These are phyloP conservation scores for Aplidium turbinatum DNA, from an alignment of 23 tunicate genomes.

Conservation along the genomic window DNA sequence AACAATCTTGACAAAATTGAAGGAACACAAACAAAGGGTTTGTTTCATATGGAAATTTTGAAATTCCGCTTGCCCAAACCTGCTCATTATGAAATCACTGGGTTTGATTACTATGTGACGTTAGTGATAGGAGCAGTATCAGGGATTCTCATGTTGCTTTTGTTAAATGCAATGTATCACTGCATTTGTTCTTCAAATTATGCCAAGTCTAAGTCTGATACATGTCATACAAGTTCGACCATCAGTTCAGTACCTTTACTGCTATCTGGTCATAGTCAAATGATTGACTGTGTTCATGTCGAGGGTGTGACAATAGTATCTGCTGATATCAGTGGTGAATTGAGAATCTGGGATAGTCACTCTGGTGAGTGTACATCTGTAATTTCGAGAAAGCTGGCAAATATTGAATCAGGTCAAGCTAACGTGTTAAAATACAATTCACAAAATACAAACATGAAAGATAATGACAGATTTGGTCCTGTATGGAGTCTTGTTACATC, in stretches of 20 bases:
- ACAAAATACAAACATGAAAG: background rate
- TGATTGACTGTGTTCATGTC: conserved; percentile 50
- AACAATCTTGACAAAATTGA: background rate
- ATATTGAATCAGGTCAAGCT: background rate
- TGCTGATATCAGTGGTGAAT: conserved; percentile 74
- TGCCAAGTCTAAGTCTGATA: conserved; percentile 42
- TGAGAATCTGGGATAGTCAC: conserved; percentile 86
- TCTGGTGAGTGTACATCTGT: conserved; percentile 79
- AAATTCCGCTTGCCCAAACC: background rate
- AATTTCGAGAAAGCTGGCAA: conserved; percentile 19
- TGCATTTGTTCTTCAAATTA: conserved; percentile 81
- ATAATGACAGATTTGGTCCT: background rate
- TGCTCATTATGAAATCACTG: conserved; percentile 54
- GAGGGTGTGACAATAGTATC: conserved; percentile 65
- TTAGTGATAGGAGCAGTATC: conserved; percentile 75
- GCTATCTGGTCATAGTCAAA: conserved; percentile 67
- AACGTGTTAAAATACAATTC: conserved; percentile 12
- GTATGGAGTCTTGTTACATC: conserved; percentile 73
- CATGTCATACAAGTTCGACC: conserved; percentile 50
- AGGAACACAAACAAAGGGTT: background rate
- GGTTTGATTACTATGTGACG: conserved; percentile 81
- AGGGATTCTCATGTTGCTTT: conserved; percentile 73
- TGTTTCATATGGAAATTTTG: background rate
- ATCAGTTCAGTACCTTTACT: conserved; percentile 59
- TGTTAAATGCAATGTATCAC: conserved; percentile 71